phyloP scores from a whole-genome alignment of 2,888 invertebrate genomes.

The Myopa testacea region DNA sequence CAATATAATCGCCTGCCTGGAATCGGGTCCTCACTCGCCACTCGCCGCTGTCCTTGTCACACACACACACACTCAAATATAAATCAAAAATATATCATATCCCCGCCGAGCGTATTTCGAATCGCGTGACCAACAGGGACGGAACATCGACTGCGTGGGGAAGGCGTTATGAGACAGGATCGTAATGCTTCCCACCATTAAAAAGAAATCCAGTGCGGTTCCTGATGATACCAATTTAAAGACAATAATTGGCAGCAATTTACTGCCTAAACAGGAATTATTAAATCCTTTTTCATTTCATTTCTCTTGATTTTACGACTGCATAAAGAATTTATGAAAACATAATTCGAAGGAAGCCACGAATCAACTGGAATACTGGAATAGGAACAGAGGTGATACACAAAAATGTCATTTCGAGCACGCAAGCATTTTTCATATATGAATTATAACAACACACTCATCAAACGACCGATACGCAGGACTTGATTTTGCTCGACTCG shows the following conservation, averaged over 20 bases:
- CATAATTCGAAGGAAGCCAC: neutral
- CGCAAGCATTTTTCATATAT: neutral
- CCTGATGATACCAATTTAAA: slow-evolving; percentile 30
- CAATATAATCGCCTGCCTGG: neutral
- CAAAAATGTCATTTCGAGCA: slow-evolving; percentile 20
- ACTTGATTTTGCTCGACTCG: too few relatives aligned
- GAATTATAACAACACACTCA: neutral
- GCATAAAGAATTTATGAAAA: slow-evolving; percentile 13
- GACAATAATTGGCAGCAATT: slow-evolving; percentile 30
- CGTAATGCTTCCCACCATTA: slow-evolving; percentile 28
- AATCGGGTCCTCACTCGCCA: neutral
- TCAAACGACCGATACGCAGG: too few relatives aligned
- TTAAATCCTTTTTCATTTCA: neutral
- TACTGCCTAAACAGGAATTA: slow-evolving; percentile 32
- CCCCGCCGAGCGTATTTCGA: neutral
- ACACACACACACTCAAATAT: neutral
- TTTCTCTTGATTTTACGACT: neutral
- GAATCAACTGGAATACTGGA: too few relatives aligned
- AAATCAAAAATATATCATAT: slow-evolving; percentile 1
- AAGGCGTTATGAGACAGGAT: neutral
- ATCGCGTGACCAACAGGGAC: slow-evolving; percentile 28
- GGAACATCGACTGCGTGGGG: neutral
- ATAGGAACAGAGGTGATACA: neutral
- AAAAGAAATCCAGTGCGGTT: neutral
- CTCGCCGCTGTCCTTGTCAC: neutral